Conservation (phyloP, 1,140 invertebrate genomes). For the Cyrtorhinus lividipennis region DNA sequence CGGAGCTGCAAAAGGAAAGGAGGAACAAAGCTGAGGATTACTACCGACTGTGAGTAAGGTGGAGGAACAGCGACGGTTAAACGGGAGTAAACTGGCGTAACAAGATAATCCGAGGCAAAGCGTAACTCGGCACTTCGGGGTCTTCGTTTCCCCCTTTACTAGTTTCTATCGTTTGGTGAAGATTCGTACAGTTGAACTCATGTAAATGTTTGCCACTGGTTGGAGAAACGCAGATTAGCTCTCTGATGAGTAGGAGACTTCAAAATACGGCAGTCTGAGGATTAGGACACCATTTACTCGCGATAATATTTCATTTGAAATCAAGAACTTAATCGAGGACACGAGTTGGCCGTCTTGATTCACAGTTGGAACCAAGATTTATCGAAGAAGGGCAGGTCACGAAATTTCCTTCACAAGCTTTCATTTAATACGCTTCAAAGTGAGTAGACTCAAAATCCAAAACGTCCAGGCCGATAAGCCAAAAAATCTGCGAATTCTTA, state of each 20-base stretch:
- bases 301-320: too few species aligned
- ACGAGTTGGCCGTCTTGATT: too few species aligned
- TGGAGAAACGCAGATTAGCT: neutral
- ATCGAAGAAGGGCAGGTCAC: too few species aligned
- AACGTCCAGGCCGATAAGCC: too few species aligned
- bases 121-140: neutral
- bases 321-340: too few species aligned
- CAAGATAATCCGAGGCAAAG: constrained; percentile 2
- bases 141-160: neutral
- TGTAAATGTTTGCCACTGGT: neutral
- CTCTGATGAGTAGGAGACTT: neutral
- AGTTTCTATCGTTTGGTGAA: neutral
- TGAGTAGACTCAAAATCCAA: too few species aligned
- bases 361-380: too few species aligned
- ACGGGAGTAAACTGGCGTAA: constrained; percentile 1
- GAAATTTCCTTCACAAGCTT: too few species aligned
- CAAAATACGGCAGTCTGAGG: too few species aligned
- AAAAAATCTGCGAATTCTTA: too few species aligned
- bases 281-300: too few species aligned
- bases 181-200: neutral
- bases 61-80: neutral
- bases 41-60: neutral
- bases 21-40: neutral
- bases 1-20: neutral
- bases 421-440: too few species aligned